These are phyloP conservation scores for Sorex fumeus DNA, from an alignment of 2,113 vertebrate genomes.

Conservation along the genomic window DNA sequence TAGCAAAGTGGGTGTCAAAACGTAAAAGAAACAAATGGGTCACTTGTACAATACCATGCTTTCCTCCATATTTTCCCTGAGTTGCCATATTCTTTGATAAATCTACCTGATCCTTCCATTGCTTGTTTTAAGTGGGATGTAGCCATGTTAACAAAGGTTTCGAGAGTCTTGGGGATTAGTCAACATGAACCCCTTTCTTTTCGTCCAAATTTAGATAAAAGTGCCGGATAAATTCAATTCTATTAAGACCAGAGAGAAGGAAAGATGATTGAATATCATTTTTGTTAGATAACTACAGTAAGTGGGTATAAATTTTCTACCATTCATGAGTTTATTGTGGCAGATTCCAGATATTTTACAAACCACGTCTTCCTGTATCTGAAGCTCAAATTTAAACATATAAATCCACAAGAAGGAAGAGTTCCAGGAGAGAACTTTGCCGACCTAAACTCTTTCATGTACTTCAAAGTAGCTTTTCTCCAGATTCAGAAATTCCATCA, in stretches of 20 bases:
- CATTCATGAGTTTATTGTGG: not conserved
- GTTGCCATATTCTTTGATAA: conserved; percentile 70
- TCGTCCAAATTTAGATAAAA: conserved; percentile 45
- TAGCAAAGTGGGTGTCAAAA: conserved; percentile 77
- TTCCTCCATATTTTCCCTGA: conserved; percentile 58
- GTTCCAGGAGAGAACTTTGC: not conserved
- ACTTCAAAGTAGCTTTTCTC: not conserved
- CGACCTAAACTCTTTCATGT: not conserved
- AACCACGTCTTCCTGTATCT: not conserved
- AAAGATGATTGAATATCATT: not conserved
- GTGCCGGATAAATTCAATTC: not conserved
- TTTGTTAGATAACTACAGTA: not conserved
- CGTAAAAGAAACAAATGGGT: conserved; percentile 84
- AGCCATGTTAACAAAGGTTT: conserved; percentile 61
- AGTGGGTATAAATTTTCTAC: not conserved
- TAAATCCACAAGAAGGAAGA: not conserved
- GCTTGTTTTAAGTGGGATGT: conserved; percentile 6
- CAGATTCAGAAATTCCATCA: not conserved
- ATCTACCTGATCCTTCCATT: conserved; percentile 59
- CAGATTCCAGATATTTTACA: not conserved
- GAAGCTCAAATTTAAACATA: not conserved
- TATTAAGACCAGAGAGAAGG: not conserved
- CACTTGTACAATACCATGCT: conserved; percentile 38
- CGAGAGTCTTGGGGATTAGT: conserved; percentile 73
- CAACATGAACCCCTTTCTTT: conserved; percentile 49